Percentiles rank a stretch among this genome's conserved stretches.
phyloP scores from a whole-genome alignment of 2,797 vertebrate species.

The Arrhamphus sclerolepis region DNA sequence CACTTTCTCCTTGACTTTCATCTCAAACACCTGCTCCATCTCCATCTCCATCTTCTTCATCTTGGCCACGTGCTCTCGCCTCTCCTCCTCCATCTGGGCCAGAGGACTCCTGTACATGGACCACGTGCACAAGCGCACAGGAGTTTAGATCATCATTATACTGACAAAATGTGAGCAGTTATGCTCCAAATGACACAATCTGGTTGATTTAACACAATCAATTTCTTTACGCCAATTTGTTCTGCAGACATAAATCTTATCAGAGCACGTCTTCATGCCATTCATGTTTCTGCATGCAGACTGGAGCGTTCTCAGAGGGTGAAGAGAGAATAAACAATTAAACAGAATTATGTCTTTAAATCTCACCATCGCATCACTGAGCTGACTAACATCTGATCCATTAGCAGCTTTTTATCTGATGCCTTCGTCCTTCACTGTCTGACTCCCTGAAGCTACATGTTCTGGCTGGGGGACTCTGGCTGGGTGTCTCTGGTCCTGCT shows the following conservation, averaged over 20 bases:
- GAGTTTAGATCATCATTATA: slow-evolving; percentile 1
- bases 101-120: slow-evolving; percentile 88
- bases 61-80: slow-evolving; percentile 95
- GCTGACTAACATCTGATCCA: background rate
- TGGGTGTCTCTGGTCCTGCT: too few relatives aligned
- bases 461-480: too few relatives aligned
- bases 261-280: slow-evolving; percentile 6
- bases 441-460: too few relatives aligned
- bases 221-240: slow-evolving; percentile 2
- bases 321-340: background rate
- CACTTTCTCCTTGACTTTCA: slow-evolving; percentile 99
- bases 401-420: too few relatives aligned
- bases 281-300: slow-evolving; percentile 2
- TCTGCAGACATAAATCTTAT: slow-evolving; percentile 6
- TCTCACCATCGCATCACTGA: background rate
- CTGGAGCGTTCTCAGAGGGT: background rate
- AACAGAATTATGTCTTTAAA: background rate
- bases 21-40: slow-evolving; percentile 99
- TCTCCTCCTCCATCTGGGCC: slow-evolving; percentile 98
- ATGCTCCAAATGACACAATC: background rate
- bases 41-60: slow-evolving; percentile 99
- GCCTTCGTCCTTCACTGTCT: too few relatives aligned
- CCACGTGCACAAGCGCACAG: slow-evolving; percentile 6
- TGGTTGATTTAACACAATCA: background rate
- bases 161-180: slow-evolving; percentile 3